Evolutionary conservation across 53 echinoderm and acorn worm species (phyloP).

Genomic region (Luidia sarsii): DNA sequence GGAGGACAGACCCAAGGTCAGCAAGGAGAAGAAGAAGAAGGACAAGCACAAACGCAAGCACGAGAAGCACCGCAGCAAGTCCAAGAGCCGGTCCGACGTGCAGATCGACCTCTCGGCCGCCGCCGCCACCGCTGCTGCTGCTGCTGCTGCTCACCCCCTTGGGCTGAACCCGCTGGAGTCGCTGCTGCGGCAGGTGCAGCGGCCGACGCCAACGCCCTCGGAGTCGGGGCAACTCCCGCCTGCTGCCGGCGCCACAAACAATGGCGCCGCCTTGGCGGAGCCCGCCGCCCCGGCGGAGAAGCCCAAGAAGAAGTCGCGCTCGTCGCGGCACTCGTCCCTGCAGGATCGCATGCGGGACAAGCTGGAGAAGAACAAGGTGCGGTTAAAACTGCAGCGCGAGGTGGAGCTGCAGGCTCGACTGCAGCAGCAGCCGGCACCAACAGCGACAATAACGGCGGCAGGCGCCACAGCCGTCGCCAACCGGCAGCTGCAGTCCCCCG

Average conservation of each 20-base stretch:
- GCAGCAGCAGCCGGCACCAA: slow-evolving; percentile 20
- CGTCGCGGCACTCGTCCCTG: slow-evolving; percentile 39
- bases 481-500: slow-evolving; percentile 27
- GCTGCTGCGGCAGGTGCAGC: slow-evolving; percentile 12
- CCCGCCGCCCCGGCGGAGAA: too few species aligned
- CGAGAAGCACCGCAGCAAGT: slow-evolving; percentile 77
- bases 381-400: slow-evolving; percentile 76
- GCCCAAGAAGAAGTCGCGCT: slow-evolving; percentile 36
- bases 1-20: slow-evolving; percentile 65
- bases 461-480: too few species aligned
- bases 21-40: slow-evolving; percentile 94
- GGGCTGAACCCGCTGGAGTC: slow-evolving; percentile 18
- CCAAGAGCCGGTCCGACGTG: slow-evolving; percentile 32
- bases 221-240: background rate
- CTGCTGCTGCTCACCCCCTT: background rate
- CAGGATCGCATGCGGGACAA: slow-evolving; percentile 79
- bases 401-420: slow-evolving; percentile 68
- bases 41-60: slow-evolving; percentile 80
- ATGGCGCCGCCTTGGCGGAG: too few species aligned
- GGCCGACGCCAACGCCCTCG: background rate
- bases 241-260: background rate
- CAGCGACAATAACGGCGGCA: too few species aligned
- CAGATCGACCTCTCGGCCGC: background rate
- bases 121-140: background rate
- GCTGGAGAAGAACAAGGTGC: slow-evolving; percentile 76